Evolutionary conservation across 1,140 invertebrate species (phyloP).

Genomic region (Delia radicum): DNA sequence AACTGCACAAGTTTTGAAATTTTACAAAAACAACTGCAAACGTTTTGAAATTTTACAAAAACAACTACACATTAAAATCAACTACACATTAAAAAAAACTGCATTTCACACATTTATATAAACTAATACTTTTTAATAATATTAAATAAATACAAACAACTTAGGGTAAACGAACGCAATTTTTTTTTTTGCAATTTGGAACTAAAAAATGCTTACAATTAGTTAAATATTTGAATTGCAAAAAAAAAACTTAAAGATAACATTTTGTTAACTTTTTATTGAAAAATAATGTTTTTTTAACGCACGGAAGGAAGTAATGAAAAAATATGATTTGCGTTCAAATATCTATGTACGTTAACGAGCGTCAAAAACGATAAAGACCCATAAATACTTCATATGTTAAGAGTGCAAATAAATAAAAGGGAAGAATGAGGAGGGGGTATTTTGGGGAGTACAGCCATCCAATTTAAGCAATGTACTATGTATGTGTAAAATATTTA

Average conservation of each 20-base stretch:
- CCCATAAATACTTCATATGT: too few relatives aligned
- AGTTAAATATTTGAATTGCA: not conserved
- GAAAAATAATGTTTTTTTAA: not conserved
- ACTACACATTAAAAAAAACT: not conserved
- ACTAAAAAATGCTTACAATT: not conserved
- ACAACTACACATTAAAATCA: not conserved
- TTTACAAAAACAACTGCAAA: not conserved
- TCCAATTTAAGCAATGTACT: not conserved
- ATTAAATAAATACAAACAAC: not conserved
- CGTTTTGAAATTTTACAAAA: not conserved
- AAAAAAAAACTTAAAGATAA: not conserved
- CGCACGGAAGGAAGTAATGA: not conserved
- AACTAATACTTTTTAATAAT: not conserved
- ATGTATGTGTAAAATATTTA: too few relatives aligned
- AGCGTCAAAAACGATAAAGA: not conserved
- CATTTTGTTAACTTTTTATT: not conserved
- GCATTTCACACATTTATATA: too few relatives aligned
- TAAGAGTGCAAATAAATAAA: not conserved
- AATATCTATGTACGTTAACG: not conserved
- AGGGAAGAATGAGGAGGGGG: not conserved
- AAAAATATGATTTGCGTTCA: too few relatives aligned
- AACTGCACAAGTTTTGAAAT: not conserved
- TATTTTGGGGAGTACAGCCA: too few relatives aligned
- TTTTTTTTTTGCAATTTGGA: not conserved
- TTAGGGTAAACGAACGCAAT: not conserved